phyloP scores from a whole-genome alignment of 2,888 invertebrate species.

The Pachliopta kotzebuea region DNA sequence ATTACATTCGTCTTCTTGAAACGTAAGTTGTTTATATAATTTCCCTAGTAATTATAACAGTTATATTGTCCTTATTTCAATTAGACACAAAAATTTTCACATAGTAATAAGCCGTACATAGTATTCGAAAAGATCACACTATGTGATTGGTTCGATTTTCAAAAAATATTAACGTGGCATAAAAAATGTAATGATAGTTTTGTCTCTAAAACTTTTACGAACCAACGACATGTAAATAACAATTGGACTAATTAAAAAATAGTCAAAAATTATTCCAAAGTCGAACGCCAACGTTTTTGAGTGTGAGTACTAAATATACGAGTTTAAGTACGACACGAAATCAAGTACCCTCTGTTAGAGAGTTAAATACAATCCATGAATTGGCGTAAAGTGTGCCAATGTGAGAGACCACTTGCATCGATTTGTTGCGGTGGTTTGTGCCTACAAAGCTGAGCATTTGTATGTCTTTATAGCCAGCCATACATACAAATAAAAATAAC shows the following conservation, averaged over 20 bases:
- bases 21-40: too few relatives aligned
- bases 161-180: too few relatives aligned
- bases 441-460: background rate
- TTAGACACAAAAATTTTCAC: too few relatives aligned
- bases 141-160: too few relatives aligned
- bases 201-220: background rate
- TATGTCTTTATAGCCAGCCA: background rate
- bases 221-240: background rate
- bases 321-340: conserved; percentile 20
- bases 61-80: too few relatives aligned
- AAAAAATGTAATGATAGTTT: too few relatives aligned
- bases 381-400: conserved; percentile 30
- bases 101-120: too few relatives aligned
- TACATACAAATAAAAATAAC: background rate
- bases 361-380: conserved; percentile 25
- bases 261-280: background rate
- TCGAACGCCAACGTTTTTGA: background rate
- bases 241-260: background rate
- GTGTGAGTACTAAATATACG: background rate
- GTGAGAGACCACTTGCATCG: conserved; percentile 19
- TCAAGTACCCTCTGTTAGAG: conserved; percentile 22
- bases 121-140: too few relatives aligned
- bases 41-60: too few relatives aligned
- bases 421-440: conserved; percentile 24
- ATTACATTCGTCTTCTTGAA: too few relatives aligned